Evolutionary conservation across 2,888 invertebrate genomes (phyloP).

Genomic region (Parnassius apollo): DNA sequence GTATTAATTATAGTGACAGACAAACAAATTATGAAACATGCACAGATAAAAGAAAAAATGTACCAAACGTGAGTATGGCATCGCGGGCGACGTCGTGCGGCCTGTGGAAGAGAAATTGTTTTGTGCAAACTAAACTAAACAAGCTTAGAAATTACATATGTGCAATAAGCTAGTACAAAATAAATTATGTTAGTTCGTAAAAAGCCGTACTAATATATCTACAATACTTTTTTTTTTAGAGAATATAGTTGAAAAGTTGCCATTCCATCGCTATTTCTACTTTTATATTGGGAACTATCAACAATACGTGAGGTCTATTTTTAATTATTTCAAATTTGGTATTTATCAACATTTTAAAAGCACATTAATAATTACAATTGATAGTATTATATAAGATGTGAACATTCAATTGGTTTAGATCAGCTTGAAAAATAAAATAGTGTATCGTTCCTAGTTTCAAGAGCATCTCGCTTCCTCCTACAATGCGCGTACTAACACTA

Average conservation of each 20-base stretch:
- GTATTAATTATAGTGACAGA: background rate
- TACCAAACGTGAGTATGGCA: slow-evolving; percentile 46
- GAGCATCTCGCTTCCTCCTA: too few species aligned
- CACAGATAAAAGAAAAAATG: slow-evolving; percentile 34
- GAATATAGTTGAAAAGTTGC: background rate
- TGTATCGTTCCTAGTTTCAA: too few species aligned
- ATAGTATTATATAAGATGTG: too few species aligned
- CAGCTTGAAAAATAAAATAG: too few species aligned
- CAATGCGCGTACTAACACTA: too few species aligned
- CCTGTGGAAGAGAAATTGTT: slow-evolving; percentile 54
- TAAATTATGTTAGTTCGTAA: slow-evolving; percentile 3
- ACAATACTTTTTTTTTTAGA: background rate
- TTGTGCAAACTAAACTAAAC: slow-evolving; percentile 63
- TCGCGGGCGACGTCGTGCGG: slow-evolving; percentile 44
- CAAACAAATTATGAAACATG: slow-evolving; percentile 27
- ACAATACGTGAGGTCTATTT: too few species aligned
- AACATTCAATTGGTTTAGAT: too few species aligned
- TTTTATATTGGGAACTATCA: background rate
- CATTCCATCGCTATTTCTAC: background rate
- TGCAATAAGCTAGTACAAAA: slow-evolving; percentile 14
- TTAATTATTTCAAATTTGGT: too few species aligned
- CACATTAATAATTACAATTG: too few species aligned
- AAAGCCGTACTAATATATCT: slow-evolving; percentile 9
- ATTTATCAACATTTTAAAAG: too few species aligned
- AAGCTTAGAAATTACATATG: slow-evolving; percentile 24